Base-by-base conservation (phyloP, 2,113 vertebrate species). In the Regulus satrapa region DNA sequence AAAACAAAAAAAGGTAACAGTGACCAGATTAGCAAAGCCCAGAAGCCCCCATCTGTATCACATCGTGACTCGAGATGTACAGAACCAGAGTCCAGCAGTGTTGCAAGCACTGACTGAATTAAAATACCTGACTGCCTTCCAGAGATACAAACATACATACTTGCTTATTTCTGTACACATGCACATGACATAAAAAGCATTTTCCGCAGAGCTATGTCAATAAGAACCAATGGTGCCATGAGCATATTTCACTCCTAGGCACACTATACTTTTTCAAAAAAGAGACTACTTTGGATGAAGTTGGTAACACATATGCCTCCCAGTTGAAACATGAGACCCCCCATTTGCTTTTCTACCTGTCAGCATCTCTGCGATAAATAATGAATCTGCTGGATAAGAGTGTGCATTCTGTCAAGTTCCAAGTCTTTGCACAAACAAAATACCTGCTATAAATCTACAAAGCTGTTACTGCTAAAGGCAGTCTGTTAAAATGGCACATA, bases 371-470 rank as follows among this genome's bases (percentile, higher is more conserved):
- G 51, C 85, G 94, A 54, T 7, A 56, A 93, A 69, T 71, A 90
- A 95, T 13, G 28, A 63, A 78, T 18, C 43, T 67, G 29, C 34
- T 85, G 78, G 61, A 43, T 89, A 29, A n/a, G 63, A 54, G 49
- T 68, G 56, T 92, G 38, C 40, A 41, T 36, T 86, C 80, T 69
- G 36, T 59, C 67, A 49, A 74, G 31, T 63, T 92, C 90, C 9
- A 49, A 85, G 72, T 32, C 71, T 88, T 85, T 80, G 34, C 88
- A 95, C 62, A 85, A 77, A 81, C 69, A 95, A 90, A 93, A 86
- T 32, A 88, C n/a, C 51, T 88, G 43, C 52, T 81, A 25, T 63
- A 74, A 93, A 95, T 74, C 72, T 67, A 80, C 86, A 94, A 88
- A 93, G 78, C 36, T 92, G 71, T 74, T 88, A 52, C 19, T 51